Base-by-base conservation (phyloP, 64 coral and sea anemone species). In the Trachythela sp. region DNA sequence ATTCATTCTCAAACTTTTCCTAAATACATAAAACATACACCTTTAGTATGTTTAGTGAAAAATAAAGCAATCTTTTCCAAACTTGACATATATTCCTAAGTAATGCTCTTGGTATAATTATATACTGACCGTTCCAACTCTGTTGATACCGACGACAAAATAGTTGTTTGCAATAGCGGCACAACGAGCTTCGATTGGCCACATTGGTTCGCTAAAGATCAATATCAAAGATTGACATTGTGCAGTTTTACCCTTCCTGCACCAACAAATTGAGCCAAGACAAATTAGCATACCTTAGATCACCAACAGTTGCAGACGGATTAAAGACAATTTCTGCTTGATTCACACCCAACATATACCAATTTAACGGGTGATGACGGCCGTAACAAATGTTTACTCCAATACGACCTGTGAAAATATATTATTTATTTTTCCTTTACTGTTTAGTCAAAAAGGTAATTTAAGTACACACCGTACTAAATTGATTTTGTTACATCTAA, bases 291-390 rank as follows among this genome's bases (percentile, higher is more conserved):
- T 90, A 97, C 95, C 95, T 97, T 0, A 97, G 83, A 15, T 90
- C 95, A 43, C 95, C 95, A 49, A 97, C 92, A 54, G 95, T 97
- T 88, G 95, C 95, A 36, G 95, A 97, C 6, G 95, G 95, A 83
- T 97, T 97, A 84, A 97, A 97, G 13, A 94, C 93, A 42, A 97
- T 94, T 83, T 97, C 95, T 37, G 95, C 95, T 41, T 93, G 92
- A 84, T 97, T 97, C 13, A 97, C 24, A 40, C 90, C 95, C 59
- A 94, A 94, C 54, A 92, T 92, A 29, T 94, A 71, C 95, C 95
- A 97, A 80, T 97, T 97, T 18, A 97, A 77, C 18, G 91, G 95
- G 42, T 97, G 95, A 77, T 97, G 95, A 24, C 95, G 90, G 43
- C 92, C 90, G 86, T 97, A 97, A 76, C 95, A 97, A 70, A 97